Conservation (phyloP, 1,140 invertebrate species). For the Sarcophaga bullata region DNA sequence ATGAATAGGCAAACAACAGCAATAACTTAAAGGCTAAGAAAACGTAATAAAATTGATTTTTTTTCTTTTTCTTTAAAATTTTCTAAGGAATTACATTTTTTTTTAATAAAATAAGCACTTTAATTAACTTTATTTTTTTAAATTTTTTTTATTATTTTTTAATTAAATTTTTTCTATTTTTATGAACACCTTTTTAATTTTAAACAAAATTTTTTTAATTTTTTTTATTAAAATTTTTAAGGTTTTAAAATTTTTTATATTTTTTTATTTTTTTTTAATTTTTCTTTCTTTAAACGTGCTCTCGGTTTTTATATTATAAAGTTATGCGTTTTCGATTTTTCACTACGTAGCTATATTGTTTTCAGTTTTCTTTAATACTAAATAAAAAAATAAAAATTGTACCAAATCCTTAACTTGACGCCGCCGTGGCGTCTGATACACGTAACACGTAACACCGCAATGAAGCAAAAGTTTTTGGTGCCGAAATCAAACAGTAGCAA, state of each 20-base stretch:
- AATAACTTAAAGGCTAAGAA: not conserved
- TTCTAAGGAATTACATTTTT: not conserved
- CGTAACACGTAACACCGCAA: slow-evolving; percentile 66
- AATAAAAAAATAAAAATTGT: slow-evolving; percentile 30
- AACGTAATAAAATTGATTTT: slow-evolving; percentile 1
- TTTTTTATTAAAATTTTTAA: slow-evolving; percentile 1
- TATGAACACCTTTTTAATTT: not conserved
- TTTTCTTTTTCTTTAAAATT: not conserved
- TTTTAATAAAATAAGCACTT: not conserved
- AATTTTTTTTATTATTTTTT: not conserved
- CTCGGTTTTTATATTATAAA: no score
- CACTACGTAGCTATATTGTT: not conserved
- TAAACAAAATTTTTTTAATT: not conserved
- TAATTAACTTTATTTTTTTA: not conserved
- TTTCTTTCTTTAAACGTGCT: not conserved
- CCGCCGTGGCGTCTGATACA: slow-evolving; percentile 63
- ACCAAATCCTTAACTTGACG: slow-evolving; percentile 38
- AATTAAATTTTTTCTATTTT: not conserved
- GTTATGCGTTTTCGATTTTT: no score
- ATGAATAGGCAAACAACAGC: slow-evolving; percentile 7
- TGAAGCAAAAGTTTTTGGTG: slow-evolving; percentile 51
- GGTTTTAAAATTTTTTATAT: not conserved
- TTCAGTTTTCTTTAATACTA: not conserved
- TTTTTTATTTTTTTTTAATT: not conserved
- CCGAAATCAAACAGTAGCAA: slow-evolving; percentile 37